These are phyloP conservation scores for Zalophus californianus DNA, from an alignment of 2,797 vertebrate genomes.

Conservation along the genomic window DNA sequence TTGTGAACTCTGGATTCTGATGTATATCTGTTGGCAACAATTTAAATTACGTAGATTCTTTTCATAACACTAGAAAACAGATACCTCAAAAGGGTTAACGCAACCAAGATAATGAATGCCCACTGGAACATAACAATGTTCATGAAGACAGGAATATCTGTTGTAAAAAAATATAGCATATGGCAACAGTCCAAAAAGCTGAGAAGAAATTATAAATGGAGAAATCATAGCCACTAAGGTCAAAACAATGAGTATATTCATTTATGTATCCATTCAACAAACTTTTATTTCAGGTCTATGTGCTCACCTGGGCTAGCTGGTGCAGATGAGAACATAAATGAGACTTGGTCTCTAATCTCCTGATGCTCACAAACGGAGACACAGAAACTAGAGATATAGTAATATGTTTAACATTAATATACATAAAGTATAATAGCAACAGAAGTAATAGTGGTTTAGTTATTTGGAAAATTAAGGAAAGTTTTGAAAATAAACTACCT, in stretches of 20 bases:
- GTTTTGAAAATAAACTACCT: not conserved
- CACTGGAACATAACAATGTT: not conserved
- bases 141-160: not conserved
- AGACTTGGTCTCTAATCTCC: not conserved
- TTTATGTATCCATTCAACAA: not conserved
- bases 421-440: not conserved
- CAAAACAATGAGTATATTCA: not conserved
- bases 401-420: not conserved
- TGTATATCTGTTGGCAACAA: not conserved
- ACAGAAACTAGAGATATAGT: not conserved
- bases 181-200: not conserved
- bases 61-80: not conserved
- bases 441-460: not conserved
- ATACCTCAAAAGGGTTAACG: not conserved
- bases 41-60: not conserved
- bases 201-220: not conserved
- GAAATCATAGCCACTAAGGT: not conserved
- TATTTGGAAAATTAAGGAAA: not conserved
- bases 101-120: not conserved
- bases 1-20: slow-evolving; percentile 34
- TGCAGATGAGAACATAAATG: not conserved
- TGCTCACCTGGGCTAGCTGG: not conserved
- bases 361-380: not conserved
- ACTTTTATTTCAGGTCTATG: not conserved
- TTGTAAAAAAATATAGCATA: not conserved